Evolutionary conservation across 2,797 vertebrate genomes (phyloP).

Genomic region (Eulemur rubriventer): DNA sequence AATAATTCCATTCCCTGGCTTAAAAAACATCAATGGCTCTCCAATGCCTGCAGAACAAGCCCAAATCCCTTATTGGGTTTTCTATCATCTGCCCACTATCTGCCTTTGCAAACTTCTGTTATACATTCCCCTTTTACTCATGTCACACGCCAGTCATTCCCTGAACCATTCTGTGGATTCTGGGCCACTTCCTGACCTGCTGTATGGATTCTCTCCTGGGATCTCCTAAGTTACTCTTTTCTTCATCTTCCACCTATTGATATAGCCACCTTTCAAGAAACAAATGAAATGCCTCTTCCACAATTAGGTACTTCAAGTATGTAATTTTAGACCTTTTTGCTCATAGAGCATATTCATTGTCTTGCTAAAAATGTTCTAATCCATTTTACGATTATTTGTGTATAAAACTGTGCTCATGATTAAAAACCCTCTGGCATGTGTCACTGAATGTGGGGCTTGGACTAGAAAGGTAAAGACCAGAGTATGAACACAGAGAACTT

Average conservation of each 20-base stretch:
- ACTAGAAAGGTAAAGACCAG: background rate
- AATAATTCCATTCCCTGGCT: background rate
- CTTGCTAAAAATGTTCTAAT: background rate
- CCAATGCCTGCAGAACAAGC: background rate
- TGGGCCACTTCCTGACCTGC: background rate
- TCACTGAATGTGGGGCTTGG: background rate
- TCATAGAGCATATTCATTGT: background rate
- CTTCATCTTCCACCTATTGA: background rate
- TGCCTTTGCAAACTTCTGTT: background rate
- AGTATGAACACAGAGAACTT: background rate
- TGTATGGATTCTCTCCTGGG: background rate
- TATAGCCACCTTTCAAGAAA: background rate
- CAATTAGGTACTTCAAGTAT: background rate
- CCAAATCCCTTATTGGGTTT: background rate
- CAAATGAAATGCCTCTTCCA: background rate
- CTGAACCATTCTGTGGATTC: background rate
- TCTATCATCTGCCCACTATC: background rate
- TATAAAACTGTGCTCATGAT: background rate
- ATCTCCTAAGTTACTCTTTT: background rate
- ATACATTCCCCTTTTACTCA: background rate
- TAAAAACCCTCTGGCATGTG: background rate
- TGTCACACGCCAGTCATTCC: background rate
- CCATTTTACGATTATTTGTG: background rate
- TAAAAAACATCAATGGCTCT: background rate
- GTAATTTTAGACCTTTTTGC: background rate